Percentiles rank a stretch among this genome's conserved stretches.
phyloP scores from a whole-genome alignment of 2,797 vertebrate species.

The Acipenser oxyrinchus region DNA sequence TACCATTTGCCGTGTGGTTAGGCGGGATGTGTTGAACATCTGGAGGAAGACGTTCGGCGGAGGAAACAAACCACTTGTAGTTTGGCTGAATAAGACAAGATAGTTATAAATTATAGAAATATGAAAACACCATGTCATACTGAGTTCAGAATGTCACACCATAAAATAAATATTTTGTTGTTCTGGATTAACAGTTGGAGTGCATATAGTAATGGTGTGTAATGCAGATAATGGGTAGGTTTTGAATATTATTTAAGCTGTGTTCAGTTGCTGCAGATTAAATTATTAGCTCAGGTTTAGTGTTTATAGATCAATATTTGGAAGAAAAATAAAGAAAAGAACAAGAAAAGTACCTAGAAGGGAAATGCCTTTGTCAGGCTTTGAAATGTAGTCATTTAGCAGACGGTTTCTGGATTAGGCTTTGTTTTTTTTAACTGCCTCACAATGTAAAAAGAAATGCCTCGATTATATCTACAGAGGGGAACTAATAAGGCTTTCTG shows the following conservation, averaged over 20 bases:
- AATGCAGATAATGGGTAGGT: background rate
- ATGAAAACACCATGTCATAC: constrained; percentile 16
- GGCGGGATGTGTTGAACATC: constrained; percentile 41
- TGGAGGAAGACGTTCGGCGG: constrained; percentile 50
- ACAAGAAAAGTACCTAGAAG: background rate
- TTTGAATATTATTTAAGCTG: no score
- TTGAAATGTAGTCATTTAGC: background rate
- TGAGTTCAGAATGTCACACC: background rate
- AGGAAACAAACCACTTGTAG: constrained; percentile 46
- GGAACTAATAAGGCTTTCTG: no score
- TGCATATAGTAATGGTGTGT: background rate
- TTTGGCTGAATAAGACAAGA: constrained; percentile 56
- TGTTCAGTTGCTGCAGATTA: no score
- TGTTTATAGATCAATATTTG: background rate
- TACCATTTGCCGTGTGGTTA: constrained; percentile 42
- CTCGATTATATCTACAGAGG: no score
- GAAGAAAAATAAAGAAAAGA: background rate
- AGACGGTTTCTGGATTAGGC: no score
- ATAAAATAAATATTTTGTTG: background rate
- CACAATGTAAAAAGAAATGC: no score
- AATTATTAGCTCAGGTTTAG: no score
- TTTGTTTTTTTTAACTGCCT: no score
- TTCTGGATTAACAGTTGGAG: background rate
- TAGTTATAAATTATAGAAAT: constrained; percentile 49
- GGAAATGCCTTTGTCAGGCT: constrained; percentile 5